A percentile compares a stretch with the other conserved stretches of the same genome.
Conservation (phyloP, 2,113 vertebrate genomes). For the Dipodomys ordii region DNA sequence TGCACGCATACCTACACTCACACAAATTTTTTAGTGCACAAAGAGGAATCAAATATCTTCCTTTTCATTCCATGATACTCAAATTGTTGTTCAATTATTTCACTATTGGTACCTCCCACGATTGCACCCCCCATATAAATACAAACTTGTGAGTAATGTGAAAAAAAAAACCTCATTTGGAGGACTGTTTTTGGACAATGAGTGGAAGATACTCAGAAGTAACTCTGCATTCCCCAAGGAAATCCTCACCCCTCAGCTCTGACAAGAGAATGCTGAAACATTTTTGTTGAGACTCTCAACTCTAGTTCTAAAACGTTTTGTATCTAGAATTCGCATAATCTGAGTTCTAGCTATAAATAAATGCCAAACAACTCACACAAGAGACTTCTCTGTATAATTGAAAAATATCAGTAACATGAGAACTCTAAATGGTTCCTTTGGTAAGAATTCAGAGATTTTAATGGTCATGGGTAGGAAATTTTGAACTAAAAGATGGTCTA, state of each 20-base stretch:
- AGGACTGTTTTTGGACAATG: conserved; percentile 52
- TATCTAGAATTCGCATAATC: conserved; percentile 31
- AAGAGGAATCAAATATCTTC: conserved; percentile 49
- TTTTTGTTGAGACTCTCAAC: conserved; percentile 31
- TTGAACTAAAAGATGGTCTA: not conserved
- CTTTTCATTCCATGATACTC: conserved; percentile 18
- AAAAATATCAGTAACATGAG: conserved; percentile 24
- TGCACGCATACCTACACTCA: not conserved
- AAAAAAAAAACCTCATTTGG: conserved; percentile 6
- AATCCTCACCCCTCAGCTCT: not conserved
- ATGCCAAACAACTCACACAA: conserved; percentile 19
- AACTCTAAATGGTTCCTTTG: not conserved
- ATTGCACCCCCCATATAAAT: conserved; percentile 15
- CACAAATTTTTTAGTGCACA: not conserved
- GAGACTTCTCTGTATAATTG: not conserved
- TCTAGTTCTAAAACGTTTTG: conserved; percentile 44
- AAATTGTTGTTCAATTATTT: conserved; percentile 60
- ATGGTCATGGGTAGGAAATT: not conserved
- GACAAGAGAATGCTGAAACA: not conserved
- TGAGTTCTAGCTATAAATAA: conserved; percentile 35
- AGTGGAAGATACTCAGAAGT: not conserved
- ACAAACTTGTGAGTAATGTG: conserved; percentile 21
- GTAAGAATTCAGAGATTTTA: conserved; percentile 46
- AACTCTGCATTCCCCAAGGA: conserved; percentile 20
- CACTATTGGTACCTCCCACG: not conserved